Conservation (phyloP, 2,797 vertebrate species). For the Notolabrus celidotus region DNA sequence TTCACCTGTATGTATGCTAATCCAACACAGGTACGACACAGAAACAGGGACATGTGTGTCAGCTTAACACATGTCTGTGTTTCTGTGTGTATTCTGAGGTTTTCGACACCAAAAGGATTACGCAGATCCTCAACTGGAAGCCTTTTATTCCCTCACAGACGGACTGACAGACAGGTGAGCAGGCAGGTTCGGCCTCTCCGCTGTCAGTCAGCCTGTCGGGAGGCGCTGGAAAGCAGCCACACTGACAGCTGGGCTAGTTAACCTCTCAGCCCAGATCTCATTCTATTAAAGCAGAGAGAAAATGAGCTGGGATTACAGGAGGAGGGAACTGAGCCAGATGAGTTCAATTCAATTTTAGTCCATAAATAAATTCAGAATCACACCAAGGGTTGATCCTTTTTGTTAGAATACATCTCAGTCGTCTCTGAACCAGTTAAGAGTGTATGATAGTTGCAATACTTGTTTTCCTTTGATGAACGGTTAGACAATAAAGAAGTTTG, state of each 20-base stretch:
- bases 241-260: neutral
- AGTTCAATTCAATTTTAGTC: neutral
- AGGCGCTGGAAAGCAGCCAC: neutral
- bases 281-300: constrained; percentile 15
- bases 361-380: neutral
- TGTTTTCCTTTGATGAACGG: neutral
- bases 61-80: neutral
- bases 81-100: constrained; percentile 2
- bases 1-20: neutral
- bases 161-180: constrained; percentile 6
- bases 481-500: neutral
- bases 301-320: neutral
- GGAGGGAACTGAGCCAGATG: constrained; percentile 1
- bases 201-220: constrained; percentile 44
- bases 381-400: neutral
- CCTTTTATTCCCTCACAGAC: constrained; percentile 29
- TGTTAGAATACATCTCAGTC: neutral
- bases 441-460: neutral
- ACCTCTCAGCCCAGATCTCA: neutral
- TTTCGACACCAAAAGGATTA: constrained; percentile 30
- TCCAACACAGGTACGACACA: neutral
- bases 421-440: neutral
- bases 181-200: constrained; percentile 14
- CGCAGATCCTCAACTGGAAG: constrained; percentile 18
- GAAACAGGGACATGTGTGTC: neutral